Base-by-base conservation (phyloP, 2,797 vertebrate species). In the Bucorvus abyssinicus region DNA sequence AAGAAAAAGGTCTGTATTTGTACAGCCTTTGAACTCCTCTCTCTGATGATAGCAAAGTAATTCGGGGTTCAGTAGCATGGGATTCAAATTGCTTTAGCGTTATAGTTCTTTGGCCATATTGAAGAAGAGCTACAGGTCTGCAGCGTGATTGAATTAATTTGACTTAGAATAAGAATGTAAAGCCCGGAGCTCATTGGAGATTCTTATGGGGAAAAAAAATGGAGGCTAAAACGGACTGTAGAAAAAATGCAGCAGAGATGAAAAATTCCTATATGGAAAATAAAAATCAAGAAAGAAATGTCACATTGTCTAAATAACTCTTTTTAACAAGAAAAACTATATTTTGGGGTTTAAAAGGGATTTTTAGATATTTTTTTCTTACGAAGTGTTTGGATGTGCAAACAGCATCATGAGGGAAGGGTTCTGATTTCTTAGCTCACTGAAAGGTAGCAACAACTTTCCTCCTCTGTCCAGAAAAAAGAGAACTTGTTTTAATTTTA, bases 101-200 rank as follows among this genome's bases (percentile, higher is more conserved):
- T 15, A 8, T 22, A 38, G n/a, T 56, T 71, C 22, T 91, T 81
- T 89, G 63, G 26, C 23, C 13, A n/a, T 45, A 38, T 26, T 56
- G 34, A 61, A 82, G 79, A 85, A 86, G 34, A 82, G 23, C 32
- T 86, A 56, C 63, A 76, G 14, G 42, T 78, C 45, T 78, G 38
- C 50, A 75, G 36, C 0, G 1, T 3, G n/a, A 77, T 78, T 91
- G 63, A 75, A 52, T 78, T 83, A 71, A 65, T 92, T 87, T 64
- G n/a, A 29, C 22, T 85, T 85, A 42, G 23, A 89, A 45, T 83
- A 68, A 69, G 64, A 74, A 96, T 63, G 29, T 29, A 68, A 73
- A 88, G 32, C 65, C 47, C 78, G 13, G 22, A 75, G 57, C 27
- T 75, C 34, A 55, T 32, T n/a, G 24, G 24, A 47, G 32, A 68